phyloP scores from a whole-genome alignment of 2,113 vertebrate genomes.

The Meriones unguiculatus region DNA sequence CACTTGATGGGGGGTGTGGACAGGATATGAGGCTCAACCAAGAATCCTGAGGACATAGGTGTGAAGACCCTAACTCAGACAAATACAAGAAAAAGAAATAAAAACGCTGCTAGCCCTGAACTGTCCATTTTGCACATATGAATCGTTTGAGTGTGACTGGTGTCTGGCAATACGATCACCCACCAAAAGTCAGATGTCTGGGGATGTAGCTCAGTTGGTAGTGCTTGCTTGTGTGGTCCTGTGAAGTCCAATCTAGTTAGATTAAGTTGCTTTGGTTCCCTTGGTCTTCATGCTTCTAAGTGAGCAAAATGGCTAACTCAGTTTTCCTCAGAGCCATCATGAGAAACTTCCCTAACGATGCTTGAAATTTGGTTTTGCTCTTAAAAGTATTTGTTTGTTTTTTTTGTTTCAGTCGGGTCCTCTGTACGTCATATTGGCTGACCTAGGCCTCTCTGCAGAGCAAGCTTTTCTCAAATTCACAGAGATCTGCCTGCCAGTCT shows the following conservation, averaged over 20 bases:
- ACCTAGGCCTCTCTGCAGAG: not conserved
- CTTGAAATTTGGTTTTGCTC: too few species aligned
- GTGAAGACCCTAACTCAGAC: not conserved
- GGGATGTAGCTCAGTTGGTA: not conserved
- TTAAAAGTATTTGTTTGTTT: not conserved
- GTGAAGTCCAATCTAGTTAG: not conserved
- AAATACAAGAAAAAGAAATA: not conserved
- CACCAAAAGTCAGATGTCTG: not conserved
- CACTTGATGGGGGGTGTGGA: not conserved
- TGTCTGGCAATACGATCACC: not conserved
- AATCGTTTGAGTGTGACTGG: not conserved
- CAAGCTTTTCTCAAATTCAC: not conserved
- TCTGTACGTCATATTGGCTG: not conserved
- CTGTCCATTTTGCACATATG: not conserved
- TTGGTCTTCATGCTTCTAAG: not conserved
- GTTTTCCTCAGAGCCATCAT: not conserved
- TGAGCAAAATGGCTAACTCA: not conserved
- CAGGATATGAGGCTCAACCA: not conserved
- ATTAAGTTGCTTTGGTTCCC: not conserved
- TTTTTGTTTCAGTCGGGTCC: not conserved
- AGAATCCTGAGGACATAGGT: not conserved
- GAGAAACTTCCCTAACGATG: not conserved
- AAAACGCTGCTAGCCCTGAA: not conserved
- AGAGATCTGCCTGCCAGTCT: too few species aligned
- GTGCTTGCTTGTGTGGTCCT: too few species aligned